Conservation (phyloP, 2,797 vertebrate species). For the Poecile montanus region DNA sequence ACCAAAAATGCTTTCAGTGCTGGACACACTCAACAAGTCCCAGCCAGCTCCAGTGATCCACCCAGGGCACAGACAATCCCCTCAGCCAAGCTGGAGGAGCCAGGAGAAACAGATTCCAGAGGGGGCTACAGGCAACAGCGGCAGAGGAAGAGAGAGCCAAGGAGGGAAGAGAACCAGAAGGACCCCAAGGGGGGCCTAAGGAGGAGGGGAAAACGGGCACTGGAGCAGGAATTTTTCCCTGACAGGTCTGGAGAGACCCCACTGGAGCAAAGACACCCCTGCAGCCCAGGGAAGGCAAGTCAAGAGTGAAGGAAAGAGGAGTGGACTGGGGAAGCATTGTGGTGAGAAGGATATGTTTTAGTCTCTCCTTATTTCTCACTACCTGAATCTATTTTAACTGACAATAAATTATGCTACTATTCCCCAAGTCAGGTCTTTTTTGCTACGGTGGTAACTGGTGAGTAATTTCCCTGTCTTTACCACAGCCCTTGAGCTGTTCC, state of each 20-base stretch:
- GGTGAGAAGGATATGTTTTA: background rate
- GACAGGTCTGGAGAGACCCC: background rate
- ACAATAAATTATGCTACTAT: background rate
- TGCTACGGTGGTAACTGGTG: background rate
- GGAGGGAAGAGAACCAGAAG: background rate
- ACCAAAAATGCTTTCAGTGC: background rate
- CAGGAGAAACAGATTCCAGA: background rate
- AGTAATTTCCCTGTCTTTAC: background rate
- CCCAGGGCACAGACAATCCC: background rate
- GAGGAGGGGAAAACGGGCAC: background rate
- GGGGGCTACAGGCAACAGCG: background rate
- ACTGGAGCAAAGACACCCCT: background rate
- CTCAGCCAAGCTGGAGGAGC: background rate
- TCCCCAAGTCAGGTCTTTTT: background rate
- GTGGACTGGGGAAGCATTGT: rapidly evolving
- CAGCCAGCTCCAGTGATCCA: background rate
- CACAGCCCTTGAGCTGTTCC: background rate
- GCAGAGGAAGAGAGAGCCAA: background rate
- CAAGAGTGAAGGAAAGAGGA: rapidly evolving
- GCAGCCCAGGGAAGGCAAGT: background rate
- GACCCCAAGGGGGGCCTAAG: background rate
- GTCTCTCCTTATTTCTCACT: background rate
- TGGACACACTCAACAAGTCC: background rate
- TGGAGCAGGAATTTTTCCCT: too few species aligned
- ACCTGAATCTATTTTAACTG: background rate